Base-by-base conservation (phyloP, 2,797 vertebrate species). In the Anisognathus igniventris region DNA sequence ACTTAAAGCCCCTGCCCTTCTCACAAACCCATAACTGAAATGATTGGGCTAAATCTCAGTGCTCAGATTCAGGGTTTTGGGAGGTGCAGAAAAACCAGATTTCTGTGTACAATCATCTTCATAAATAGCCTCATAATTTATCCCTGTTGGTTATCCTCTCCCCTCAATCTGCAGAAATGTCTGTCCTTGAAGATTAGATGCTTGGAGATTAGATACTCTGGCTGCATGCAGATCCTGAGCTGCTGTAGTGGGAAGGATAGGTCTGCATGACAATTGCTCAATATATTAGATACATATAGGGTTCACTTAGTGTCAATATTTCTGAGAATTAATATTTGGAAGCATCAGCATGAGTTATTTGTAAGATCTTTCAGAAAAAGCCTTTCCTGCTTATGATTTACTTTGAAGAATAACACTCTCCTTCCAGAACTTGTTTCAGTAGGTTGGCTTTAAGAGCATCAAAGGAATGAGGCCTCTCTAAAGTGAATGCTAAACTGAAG, bases 401-500 rank as follows among this genome's bases (percentile, higher is more conserved):
- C 65, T 88, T 85, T 61, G 54, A 78, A 83, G 61, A 88, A 91
- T 53, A 86, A 30, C 42, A 14, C 68, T 91, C 80, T 89, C 22
- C 88, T 88, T 92, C 60, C 22, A 73, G 74, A 80, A 73, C 78
- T 85, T 90, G 91, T 94, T 92, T 92, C 93, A 89, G 47, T 88
- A 91, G 84, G 71, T 90, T 94, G 86, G n/a, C 86, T 96, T 95
- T 94, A 95, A 92, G 87, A 95, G 89, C 82, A 88, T 88, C 72
- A 74, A 61, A 93, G 87, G 90, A 88, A 92, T 72, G 89, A 95
- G 65, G 87, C 64, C 68, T 91, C 72, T 93, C 80, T 76, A 85
- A 95, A 92, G 71, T 47, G 72, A 92, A 88, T 54, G 61, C 79
- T 95, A 86, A 94, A 92, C 78, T 93, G 89, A 91, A 93, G 87